phyloP scores from a whole-genome alignment of 2,113 vertebrate species.

The Zapus hudsonius region DNA sequence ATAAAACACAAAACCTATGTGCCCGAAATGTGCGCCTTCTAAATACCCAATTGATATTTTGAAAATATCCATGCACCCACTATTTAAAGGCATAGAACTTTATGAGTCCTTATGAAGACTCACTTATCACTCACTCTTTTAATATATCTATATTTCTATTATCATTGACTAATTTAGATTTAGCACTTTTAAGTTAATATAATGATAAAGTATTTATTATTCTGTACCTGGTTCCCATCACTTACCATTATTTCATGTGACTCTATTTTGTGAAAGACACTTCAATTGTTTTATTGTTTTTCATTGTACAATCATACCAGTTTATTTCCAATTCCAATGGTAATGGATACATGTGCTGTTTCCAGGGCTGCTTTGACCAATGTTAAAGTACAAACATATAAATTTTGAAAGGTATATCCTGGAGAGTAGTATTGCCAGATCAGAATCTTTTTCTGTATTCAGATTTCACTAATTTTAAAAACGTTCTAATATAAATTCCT shows the following conservation, averaged over 20 bases:
- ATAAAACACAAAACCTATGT: not conserved
- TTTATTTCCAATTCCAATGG: not conserved
- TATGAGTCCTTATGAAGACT: not conserved
- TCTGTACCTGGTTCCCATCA: not conserved
- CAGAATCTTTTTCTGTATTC: not conserved
- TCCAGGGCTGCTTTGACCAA: not conserved
- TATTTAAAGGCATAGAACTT: not conserved
- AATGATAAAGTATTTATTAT: not conserved
- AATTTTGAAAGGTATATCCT: not conserved
- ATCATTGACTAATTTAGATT: not conserved
- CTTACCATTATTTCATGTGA: not conserved
- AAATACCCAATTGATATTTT: not conserved
- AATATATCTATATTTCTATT: not conserved
- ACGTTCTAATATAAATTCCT: not conserved
- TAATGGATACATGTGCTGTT: not conserved
- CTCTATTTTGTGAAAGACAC: no score
- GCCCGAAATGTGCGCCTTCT: not conserved
- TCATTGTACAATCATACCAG: not conserved
- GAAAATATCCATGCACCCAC: not conserved
- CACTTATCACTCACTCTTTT: not conserved
- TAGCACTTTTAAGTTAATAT: not conserved
- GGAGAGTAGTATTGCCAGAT: not conserved
- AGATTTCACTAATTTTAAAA: not conserved
- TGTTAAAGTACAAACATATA: not conserved
- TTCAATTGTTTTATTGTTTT: not conserved